phyloP scores from a whole-genome alignment of 2,113 vertebrate genomes.

The Tyrannus savana region DNA sequence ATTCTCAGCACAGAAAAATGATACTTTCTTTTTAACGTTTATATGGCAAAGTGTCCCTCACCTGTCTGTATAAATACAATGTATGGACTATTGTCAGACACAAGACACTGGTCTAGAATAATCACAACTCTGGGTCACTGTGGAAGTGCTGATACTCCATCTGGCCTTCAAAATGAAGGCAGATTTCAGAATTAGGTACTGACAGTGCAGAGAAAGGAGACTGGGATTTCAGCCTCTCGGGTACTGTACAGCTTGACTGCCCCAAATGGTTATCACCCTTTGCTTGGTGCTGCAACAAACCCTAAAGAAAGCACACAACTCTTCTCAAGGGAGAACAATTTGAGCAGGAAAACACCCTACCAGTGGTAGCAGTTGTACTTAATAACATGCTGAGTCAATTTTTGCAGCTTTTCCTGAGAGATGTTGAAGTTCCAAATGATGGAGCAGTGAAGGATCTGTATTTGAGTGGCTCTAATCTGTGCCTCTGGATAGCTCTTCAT shows the following conservation, averaged over 20 bases:
- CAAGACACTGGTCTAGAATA: background rate
- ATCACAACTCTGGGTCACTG: background rate
- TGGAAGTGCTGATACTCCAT: background rate
- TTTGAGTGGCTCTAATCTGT: background rate
- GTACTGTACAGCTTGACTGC: background rate
- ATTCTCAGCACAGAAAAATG: background rate
- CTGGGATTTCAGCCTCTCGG: background rate
- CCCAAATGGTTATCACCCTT: background rate
- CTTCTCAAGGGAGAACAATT: background rate
- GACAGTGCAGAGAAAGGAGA: background rate
- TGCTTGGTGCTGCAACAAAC: background rate
- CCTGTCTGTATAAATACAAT: background rate
- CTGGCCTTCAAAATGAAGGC: background rate
- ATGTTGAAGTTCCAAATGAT: background rate
- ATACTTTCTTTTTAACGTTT: background rate
- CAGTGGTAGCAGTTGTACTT: background rate
- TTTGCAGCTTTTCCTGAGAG: background rate
- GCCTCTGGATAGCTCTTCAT: background rate
- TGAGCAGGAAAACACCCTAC: background rate
- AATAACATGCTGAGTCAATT: background rate
- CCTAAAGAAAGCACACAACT: background rate
- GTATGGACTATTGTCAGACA: background rate
- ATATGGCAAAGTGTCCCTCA: background rate
- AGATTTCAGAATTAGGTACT: background rate
- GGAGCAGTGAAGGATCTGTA: background rate